phyloP scores from a whole-genome alignment of 2,113 vertebrate species.

The Vimba vimba region DNA sequence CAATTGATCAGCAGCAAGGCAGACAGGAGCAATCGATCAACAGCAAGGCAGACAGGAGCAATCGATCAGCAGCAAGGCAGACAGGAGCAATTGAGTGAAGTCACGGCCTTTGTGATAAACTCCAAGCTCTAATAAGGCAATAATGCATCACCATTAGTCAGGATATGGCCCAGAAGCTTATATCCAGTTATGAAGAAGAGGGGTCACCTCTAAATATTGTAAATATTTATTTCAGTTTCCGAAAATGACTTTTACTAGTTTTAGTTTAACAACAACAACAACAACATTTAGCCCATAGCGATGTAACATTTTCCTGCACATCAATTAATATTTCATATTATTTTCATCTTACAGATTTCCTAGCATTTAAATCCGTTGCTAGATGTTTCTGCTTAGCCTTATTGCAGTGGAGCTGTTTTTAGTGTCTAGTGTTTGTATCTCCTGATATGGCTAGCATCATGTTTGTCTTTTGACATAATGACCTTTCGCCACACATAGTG shows the following conservation, averaged over 20 bases:
- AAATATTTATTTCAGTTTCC: no score
- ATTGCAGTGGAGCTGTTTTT: not conserved
- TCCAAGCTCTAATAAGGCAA: no score
- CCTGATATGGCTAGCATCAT: not conserved
- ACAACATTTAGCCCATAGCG: not conserved
- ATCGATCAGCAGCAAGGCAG: no score
- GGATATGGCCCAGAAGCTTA: no score
- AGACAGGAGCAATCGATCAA: no score
- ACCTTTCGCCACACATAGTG: conserved; percentile 5
- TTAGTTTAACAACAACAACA: not conserved
- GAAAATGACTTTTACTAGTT: not conserved
- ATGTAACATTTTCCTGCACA: not conserved
- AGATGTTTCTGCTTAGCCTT: conserved; percentile 5
- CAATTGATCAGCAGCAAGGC: no score
- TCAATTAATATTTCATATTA: not conserved
- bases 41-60: no score
- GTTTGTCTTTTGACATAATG: conserved; percentile 30
- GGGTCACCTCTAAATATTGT: no score
- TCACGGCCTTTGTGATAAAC: no score
- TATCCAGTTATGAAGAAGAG: no score
- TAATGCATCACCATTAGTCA: no score
- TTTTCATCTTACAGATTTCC: not conserved
- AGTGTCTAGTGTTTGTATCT: not conserved
- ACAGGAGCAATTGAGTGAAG: no score
- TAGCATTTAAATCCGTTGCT: not conserved